Conservation (phyloP, 1,140 invertebrate genomes). For the Ylistrum balloti region DNA sequence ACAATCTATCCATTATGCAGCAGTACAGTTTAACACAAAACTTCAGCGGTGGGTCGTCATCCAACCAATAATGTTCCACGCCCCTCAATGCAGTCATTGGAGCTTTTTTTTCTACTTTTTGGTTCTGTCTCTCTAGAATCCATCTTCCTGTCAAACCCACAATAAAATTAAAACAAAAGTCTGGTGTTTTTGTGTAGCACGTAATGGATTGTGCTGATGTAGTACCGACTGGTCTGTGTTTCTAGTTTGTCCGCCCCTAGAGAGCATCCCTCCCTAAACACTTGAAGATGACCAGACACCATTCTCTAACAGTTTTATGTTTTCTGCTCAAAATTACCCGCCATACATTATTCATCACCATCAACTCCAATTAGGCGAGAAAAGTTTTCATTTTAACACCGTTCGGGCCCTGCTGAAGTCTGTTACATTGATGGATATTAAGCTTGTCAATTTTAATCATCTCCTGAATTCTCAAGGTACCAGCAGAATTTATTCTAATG, state of each 20-base stretch:
- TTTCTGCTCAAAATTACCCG: conserved; percentile 2
- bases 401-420: conserved; percentile 19
- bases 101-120: too few relatives aligned
- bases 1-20: too few relatives aligned
- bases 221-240: too few relatives aligned
- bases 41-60: too few relatives aligned
- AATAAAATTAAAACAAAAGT: too few relatives aligned
- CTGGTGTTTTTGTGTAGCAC: too few relatives aligned
- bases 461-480: conserved; percentile 36
- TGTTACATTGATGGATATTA: conserved; percentile 47
- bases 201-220: too few relatives aligned
- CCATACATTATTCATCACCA: conserved; percentile 30
- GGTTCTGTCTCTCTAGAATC: too few relatives aligned
- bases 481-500: conserved; percentile 45
- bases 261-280: neutral
- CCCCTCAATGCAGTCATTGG: too few relatives aligned
- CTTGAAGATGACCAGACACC: neutral
- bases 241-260: neutral
- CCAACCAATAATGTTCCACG: too few relatives aligned
- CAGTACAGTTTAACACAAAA: too few relatives aligned
- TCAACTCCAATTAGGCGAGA: neutral
- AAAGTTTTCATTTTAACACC: conserved; percentile 45
- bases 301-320: neutral
- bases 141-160: too few relatives aligned
- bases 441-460: conserved; percentile 39